Percentiles rank a stretch among this genome's conserved stretches.
Conservation (phyloP, 2,888 invertebrate genomes). For the Sericinus montela region DNA sequence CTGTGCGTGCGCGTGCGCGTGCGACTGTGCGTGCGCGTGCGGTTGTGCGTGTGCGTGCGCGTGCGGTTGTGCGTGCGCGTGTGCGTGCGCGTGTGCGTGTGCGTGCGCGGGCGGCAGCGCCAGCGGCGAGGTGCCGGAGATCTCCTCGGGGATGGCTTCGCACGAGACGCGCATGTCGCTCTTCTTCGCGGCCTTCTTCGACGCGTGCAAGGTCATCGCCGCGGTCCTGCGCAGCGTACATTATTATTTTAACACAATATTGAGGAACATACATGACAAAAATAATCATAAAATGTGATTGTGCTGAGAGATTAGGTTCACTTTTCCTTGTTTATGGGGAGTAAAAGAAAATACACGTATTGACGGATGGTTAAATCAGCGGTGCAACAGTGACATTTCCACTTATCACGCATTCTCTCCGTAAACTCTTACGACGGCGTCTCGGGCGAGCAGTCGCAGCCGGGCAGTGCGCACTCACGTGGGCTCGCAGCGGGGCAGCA, state of each 20-base stretch:
- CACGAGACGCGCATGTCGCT: constrained; percentile 92
- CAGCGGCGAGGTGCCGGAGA: constrained; percentile 87
- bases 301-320: no score
- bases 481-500: constrained; percentile 57
- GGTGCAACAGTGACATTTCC: no score
- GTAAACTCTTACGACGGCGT: no score
- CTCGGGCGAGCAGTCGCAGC: background rate
- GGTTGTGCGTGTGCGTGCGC: constrained; percentile 81
- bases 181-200: constrained; percentile 83
- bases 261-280: no score
- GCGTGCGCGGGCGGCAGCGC: constrained; percentile 66
- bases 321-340: no score
- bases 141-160: constrained; percentile 95
- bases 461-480: constrained; percentile 36
- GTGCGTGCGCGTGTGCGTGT: constrained; percentile 19
- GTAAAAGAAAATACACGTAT: no score
- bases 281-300: no score
- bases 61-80: constrained; percentile 37
- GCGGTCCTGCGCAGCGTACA: constrained; percentile 32
- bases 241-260: no score
- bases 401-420: no score
- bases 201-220: constrained; percentile 56
- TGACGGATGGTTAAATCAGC: no score
- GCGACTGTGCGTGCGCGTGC: constrained; percentile 58
- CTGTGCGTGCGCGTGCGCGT: constrained; percentile 20